Base-by-base conservation (phyloP, 2,888 invertebrate species). In the Conchocele bisecta region DNA sequence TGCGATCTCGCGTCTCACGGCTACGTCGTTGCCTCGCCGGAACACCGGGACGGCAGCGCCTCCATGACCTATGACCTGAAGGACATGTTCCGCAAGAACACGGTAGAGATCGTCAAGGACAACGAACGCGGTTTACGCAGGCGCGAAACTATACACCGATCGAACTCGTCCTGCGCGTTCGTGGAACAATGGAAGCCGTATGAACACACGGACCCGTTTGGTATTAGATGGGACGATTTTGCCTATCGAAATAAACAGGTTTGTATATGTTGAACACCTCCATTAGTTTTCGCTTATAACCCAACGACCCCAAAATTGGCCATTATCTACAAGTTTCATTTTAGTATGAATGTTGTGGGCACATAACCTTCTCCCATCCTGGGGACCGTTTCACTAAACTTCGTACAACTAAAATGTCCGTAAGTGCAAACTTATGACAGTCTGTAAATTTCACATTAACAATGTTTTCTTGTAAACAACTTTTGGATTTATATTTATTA, bases 1-100 rank as follows among this genome's bases (percentile, higher is more conserved):
- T 90, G 92, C 46, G 94, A 94, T 80, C 86, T 95, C 60, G 94
- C 94, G 1, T 94, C 94, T 1, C 92, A 93, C 81, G 94, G 94
- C 2, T 94, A 93, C 87, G 89, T 94, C 11, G 94, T 94, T 0
- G 94, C 93, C 2, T 93, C 93, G n/a, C 83, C 94, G 20, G 94
- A 94, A 88, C 94, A 94, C 89, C 93, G 93, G 93, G 90, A 90
- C 73, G 90, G 90, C 1, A 86, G 89, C 3, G 89, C 90, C 0
- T 90, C 89, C 17, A 88, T 89, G 86, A 89, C 90, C 0, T 84
- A 86, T 64, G 82, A 84, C 28, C 76, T 88, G 17, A 81, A 80
- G 54, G 75, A 75, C 57, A 66, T 61, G 24, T 56, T 70, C 20
- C 31, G 61, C 29, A 29, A 56, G n/a, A 48, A 69, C 26, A 63